Conservation (phyloP, 2,888 invertebrate species). For the Keiferia lycopersicella region DNA sequence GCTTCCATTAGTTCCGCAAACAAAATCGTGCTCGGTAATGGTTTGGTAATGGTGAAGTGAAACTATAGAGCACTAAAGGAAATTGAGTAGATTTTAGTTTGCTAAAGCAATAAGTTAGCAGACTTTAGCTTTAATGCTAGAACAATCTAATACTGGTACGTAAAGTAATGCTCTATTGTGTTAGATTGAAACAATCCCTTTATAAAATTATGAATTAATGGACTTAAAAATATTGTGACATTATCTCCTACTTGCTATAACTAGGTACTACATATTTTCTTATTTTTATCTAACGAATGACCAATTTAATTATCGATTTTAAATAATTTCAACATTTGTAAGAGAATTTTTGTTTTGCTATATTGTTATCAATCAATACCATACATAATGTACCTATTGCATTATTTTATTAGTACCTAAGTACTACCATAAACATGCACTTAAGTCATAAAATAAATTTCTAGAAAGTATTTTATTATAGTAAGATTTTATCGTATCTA, state of each 20-base stretch:
- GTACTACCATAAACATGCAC: too few relatives aligned
- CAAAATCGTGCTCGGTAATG: conserved; percentile 8
- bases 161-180: not conserved
- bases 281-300: not conserved
- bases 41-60: conserved; percentile 6
- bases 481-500: too few relatives aligned
- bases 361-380: not conserved
- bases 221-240: not conserved
- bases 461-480: too few relatives aligned
- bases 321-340: not conserved
- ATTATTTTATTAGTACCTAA: too few relatives aligned
- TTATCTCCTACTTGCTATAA: not conserved
- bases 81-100: conserved; percentile 10
- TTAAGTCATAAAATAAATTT: too few relatives aligned
- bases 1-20: conserved; percentile 18
- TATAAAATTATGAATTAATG: not conserved
- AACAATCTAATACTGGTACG: conserved; percentile 5
- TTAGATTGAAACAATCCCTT: not conserved
- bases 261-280: not conserved
- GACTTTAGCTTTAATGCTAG: conserved; percentile 4
- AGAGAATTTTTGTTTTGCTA: not conserved
- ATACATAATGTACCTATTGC: not conserved
- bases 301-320: not conserved
- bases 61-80: not conserved
- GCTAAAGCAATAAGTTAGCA: not conserved